Conservation (phyloP, 2,888 invertebrate species). For the Frankliniella fusca region DNA sequence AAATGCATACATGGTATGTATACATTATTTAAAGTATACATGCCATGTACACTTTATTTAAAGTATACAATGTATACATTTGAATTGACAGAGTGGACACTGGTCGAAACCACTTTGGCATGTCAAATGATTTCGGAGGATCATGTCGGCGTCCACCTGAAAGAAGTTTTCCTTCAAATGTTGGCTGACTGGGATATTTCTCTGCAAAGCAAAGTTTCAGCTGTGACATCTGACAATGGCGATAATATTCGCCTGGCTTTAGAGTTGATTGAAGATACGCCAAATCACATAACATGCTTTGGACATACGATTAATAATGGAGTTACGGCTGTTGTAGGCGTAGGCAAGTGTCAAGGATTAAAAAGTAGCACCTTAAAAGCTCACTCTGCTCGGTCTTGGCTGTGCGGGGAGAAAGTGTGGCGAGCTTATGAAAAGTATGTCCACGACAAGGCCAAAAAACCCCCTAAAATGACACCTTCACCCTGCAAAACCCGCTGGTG, state of each 20-base stretch:
- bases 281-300: background rate
- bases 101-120: background rate
- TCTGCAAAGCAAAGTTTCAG: background rate
- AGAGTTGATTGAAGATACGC: background rate
- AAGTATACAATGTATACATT: no score
- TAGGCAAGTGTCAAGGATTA: background rate
- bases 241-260: background rate
- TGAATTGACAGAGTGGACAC: no score
- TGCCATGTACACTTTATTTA: no score
- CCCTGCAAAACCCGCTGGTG: background rate
- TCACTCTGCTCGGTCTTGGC: background rate
- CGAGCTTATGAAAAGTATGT: background rate
- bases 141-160: background rate
- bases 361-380: background rate
- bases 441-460: background rate
- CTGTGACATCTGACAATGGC: background rate
- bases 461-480: background rate
- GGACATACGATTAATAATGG: background rate
- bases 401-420: background rate
- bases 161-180: background rate
- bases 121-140: background rate
- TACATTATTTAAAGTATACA: no score
- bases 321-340: background rate
- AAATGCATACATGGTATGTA: no score
- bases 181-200: background rate